phyloP scores from a whole-genome alignment of 2,113 vertebrate species.

The Tragelaphus imberbis region DNA sequence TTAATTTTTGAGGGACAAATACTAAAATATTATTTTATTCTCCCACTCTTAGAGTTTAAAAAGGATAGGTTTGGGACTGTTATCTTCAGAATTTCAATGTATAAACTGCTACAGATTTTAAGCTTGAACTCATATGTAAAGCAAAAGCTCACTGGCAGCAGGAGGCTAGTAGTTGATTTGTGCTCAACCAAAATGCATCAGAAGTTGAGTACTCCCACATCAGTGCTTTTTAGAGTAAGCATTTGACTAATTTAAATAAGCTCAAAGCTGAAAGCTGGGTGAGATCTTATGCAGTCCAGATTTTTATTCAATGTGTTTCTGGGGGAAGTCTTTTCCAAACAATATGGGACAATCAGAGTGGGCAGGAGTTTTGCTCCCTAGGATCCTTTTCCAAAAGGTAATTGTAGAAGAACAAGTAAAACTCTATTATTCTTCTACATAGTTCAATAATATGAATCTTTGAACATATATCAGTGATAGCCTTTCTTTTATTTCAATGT shows the following conservation, averaged over 20 bases:
- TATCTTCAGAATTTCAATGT: background rate
- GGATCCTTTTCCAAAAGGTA: slow-evolving; percentile 17
- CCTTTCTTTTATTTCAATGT: background rate
- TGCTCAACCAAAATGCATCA: slow-evolving; percentile 20
- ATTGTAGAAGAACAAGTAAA: slow-evolving; percentile 6
- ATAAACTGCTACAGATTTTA: slow-evolving; percentile 12
- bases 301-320: slow-evolving; percentile 45
- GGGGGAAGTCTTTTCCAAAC: slow-evolving; percentile 20
- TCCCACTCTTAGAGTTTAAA: background rate
- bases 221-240: slow-evolving; percentile 37
- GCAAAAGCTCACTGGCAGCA: background rate
- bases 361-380: slow-evolving; percentile 10
- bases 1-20: background rate
- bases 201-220: slow-evolving; percentile 30
- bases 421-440: background rate
- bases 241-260: slow-evolving; percentile 58
- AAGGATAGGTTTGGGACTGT: slow-evolving; percentile 1
- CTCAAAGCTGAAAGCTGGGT: background rate
- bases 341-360: slow-evolving; percentile 26
- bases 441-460: background rate
- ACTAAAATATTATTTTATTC: background rate
- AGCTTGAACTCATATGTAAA: background rate
- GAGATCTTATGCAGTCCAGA: slow-evolving; percentile 27
- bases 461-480: background rate
- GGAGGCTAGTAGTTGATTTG: slow-evolving; percentile 42